phyloP scores from a whole-genome alignment of 2,888 invertebrate genomes.

The Julus scandinavius region DNA sequence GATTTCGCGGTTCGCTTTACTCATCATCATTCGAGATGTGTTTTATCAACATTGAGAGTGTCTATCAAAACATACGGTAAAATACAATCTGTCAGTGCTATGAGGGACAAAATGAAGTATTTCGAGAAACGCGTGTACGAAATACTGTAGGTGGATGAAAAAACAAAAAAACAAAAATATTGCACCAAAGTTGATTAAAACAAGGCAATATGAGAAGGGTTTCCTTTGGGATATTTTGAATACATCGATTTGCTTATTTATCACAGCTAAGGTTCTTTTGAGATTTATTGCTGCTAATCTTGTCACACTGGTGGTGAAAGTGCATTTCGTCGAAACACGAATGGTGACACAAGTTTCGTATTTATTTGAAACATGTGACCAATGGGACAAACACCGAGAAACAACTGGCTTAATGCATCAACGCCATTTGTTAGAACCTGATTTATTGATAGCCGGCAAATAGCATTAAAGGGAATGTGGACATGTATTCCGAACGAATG shows the following conservation, averaged over 20 bases:
- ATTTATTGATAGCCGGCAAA: background rate
- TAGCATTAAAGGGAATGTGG: background rate
- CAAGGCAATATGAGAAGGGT: background rate
- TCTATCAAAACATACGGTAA: background rate
- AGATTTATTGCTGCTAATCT: background rate
- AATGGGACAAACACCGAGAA: background rate
- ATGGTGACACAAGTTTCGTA: background rate
- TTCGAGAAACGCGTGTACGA: background rate
- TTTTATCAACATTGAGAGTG: background rate
- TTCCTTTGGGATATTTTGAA: background rate
- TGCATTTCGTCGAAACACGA: background rate
- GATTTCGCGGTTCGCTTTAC: background rate
- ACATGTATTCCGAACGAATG: background rate
- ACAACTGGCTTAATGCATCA: background rate
- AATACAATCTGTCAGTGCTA: conserved; percentile 9
- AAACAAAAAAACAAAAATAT: background rate
- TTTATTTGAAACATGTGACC: too few relatives aligned
- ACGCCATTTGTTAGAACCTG: background rate
- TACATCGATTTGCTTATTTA: background rate
- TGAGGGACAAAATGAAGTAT: background rate
- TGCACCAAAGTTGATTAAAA: background rate
- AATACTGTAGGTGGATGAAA: background rate
- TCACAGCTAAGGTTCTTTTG: background rate
- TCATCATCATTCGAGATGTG: conserved; percentile 14
- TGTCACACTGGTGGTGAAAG: background rate